A percentile compares a stretch with the other conserved stretches of the same genome.
Evolutionary conservation across 1,140 invertebrate species (phyloP).

Genomic region (Heliconius congener): DNA sequence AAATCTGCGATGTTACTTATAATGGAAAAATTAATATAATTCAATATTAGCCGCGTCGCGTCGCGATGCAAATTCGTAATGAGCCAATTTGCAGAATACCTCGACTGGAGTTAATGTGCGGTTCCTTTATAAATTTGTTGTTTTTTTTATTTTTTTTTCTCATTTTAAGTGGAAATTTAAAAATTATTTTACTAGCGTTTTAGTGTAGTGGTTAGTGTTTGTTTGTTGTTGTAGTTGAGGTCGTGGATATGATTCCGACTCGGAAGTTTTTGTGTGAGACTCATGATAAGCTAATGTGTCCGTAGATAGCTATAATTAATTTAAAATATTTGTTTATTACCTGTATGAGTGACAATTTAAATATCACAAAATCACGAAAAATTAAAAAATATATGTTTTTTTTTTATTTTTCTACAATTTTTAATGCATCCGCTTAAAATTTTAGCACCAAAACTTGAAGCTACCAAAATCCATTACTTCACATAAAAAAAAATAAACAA

Average conservation of each 20-base stretch:
- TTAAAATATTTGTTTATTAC: too few relatives aligned
- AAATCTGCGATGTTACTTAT: constrained; percentile 4
- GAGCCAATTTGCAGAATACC: constrained; percentile 11
- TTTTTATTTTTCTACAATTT: too few relatives aligned
- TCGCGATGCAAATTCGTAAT: constrained; percentile 10
- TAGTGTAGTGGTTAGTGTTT: neutral
- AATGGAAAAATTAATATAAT: constrained; percentile 15
- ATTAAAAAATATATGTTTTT: too few relatives aligned
- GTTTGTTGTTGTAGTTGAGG: too few relatives aligned
- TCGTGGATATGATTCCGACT: too few relatives aligned
- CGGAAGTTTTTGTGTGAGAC: too few relatives aligned
- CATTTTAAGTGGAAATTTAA: neutral
- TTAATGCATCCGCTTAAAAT: too few relatives aligned
- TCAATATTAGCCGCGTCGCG: constrained; percentile 11
- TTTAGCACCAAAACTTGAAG: neutral
- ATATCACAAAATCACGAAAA: too few relatives aligned
- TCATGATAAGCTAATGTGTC: too few relatives aligned
- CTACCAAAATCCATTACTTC: neutral
- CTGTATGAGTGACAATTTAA: too few relatives aligned
- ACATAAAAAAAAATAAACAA: neutral
- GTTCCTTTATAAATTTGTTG: neutral
- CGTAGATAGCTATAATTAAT: too few relatives aligned
- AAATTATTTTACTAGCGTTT: neutral
- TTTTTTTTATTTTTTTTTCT: neutral
- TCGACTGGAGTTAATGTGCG: constrained; percentile 3